Base-by-base conservation (phyloP, 2,797 vertebrate genomes). In the Centroberyx gerrardi region DNA sequence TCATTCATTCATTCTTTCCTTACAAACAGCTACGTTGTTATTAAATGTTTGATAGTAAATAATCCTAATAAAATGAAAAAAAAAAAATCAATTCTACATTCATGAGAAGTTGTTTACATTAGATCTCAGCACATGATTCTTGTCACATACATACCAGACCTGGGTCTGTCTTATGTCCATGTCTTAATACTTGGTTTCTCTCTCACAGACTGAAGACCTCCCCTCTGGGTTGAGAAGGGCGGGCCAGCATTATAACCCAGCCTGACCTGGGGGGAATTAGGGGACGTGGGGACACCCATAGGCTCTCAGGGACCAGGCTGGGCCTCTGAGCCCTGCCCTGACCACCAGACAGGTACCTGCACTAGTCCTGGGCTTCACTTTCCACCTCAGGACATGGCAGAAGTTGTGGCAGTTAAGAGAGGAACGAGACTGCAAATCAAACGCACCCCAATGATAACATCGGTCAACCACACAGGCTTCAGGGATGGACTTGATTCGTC, bases 11-110 rank as follows among this genome's bases (percentile, higher is more conserved):
- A 62, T 55, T 46, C 44, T 44, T 54, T 31, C 28, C 40, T 55
- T 4, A 8, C 15, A 46, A n/a, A 33, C 13, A 17, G 38, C 53
- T 46, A 27, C 65, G 48, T 33, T 29, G 54, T 46, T 29, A 58
- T 15, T 49, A 15, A 7, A 5, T 36, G 27, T 52, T 0, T 22
- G 18, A 18, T 28, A n/a, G 31, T 15, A 51, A 65, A 36, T 52
- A 18, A 18, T 52, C 48, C 8, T 17, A 1, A 5, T 51, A n/a
- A 51, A 38, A n/a, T 36, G 33, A 36, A 36, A 13, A 15, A 40
- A 40, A 29, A 10, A 29, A 68, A 31, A 68, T 15, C 6, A 59
- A 33, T 15, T 38, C 29, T 52, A 61, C 68, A 70, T 70, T 70
- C 33, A 51, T 22, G 22, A 61, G 22, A 70, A 70, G 55, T 61